Evolutionary conservation across 2,797 vertebrate genomes (phyloP).

Genomic region (Urocyon cinereoargenteus): DNA sequence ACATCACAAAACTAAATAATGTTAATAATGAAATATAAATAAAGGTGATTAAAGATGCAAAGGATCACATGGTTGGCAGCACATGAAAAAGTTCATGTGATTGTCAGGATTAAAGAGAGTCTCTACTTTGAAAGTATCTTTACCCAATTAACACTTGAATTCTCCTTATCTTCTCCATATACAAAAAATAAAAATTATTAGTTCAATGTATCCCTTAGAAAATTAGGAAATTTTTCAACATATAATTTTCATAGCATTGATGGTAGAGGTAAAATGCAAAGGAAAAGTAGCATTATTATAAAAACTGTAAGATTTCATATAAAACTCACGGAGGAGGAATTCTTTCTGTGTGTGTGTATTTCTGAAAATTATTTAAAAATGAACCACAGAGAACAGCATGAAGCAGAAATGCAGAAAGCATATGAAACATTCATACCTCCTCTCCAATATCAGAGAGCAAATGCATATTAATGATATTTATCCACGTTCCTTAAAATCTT

Average conservation of each 20-base stretch:
- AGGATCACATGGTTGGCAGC: neutral
- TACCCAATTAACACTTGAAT: neutral
- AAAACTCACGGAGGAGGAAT: neutral
- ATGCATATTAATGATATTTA: neutral
- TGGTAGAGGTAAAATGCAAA: neutral
- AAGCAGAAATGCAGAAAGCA: neutral
- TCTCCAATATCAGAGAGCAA: neutral
- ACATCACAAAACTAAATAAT: neutral
- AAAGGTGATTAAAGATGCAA: neutral
- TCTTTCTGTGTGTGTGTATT: neutral
- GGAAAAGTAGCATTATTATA: neutral
- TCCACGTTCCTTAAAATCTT: neutral
- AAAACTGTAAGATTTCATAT: neutral
- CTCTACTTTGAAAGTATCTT: neutral
- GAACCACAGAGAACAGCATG: neutral
- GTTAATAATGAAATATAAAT: neutral
- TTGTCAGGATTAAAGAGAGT: neutral
- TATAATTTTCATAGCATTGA: neutral
- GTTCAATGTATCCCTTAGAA: neutral
- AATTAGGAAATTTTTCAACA: neutral
- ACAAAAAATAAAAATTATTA: neutral
- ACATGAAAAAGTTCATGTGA: neutral
- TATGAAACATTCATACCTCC: neutral
- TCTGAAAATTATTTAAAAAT: neutral
- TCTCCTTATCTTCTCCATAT: neutral